Conservation (phyloP, 2,797 vertebrate species). For the Xenentodon cancila region DNA sequence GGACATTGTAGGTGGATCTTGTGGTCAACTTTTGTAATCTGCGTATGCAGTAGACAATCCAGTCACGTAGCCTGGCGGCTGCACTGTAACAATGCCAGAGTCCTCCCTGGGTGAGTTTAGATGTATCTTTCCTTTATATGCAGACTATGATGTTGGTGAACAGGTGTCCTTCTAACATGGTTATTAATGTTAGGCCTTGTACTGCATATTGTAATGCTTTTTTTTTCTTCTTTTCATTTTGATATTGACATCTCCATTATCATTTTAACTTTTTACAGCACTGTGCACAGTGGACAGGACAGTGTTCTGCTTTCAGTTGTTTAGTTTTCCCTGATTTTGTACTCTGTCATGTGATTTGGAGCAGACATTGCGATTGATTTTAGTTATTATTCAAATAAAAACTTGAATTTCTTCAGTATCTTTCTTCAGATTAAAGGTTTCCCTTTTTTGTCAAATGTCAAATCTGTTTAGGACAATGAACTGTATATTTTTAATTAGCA, state of each 20-base stretch:
- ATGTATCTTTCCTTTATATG: slow-evolving; percentile 5
- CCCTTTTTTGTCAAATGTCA: background rate
- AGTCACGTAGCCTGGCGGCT: slow-evolving; percentile 79
- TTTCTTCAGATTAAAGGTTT: background rate
- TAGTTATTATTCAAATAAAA: slow-evolving; percentile 26
- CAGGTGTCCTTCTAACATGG: background rate
- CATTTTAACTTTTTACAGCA: background rate
- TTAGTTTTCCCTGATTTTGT: background rate
- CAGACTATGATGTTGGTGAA: background rate
- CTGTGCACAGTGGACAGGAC: no score
- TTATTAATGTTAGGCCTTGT: no score
- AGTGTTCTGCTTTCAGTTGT: background rate
- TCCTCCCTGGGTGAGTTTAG: slow-evolving; percentile 83
- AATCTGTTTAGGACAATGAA: background rate
- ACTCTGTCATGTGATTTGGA: slow-evolving; percentile 15
- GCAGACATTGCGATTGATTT: slow-evolving; percentile 21
- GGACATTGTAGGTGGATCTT: slow-evolving; percentile 79
- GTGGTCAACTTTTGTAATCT: slow-evolving; percentile 53
- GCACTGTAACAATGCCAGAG: slow-evolving; percentile 86
- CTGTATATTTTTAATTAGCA: slow-evolving; percentile 21
- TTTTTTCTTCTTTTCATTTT: slow-evolving; percentile 1
- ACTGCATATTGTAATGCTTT: no score
- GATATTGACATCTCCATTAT: background rate
- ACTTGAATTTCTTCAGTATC: slow-evolving; percentile 27
- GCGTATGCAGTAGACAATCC: slow-evolving; percentile 71